Conservation (phyloP, 2,113 vertebrate species). For the Zosterops lateralis region DNA sequence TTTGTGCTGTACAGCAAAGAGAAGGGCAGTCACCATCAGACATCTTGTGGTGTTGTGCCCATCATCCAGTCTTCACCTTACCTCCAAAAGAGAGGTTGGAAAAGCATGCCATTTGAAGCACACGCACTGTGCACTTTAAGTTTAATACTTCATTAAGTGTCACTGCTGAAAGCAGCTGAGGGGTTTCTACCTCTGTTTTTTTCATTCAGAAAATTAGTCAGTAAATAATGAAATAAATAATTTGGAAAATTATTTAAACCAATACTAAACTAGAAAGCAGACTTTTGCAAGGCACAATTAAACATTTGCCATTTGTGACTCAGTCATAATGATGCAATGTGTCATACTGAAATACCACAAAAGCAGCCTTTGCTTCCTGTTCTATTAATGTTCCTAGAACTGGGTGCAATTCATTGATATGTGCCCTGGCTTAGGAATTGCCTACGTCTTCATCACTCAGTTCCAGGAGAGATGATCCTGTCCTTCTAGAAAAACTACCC, state of each 20-base stretch:
- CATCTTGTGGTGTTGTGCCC: background rate
- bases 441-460: background rate
- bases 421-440: background rate
- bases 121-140: background rate
- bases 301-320: background rate
- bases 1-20: accelerated
- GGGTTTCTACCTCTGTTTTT: background rate
- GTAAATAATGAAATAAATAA: background rate
- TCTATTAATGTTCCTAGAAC: background rate
- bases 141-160: background rate
- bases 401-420: background rate
- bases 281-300: background rate
- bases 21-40: background rate
- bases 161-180: background rate
- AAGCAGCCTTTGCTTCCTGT: background rate
- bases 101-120: background rate
- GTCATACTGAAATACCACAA: background rate
- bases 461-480: background rate
- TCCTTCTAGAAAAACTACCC: background rate
- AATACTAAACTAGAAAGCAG: background rate
- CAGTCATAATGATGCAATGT: background rate
- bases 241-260: background rate
- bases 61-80: background rate
- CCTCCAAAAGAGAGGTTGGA: background rate
- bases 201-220: background rate